These are phyloP conservation scores for Boloria euphrosyne DNA, from an alignment of 2,888 invertebrate genomes.

Conservation along the genomic window DNA sequence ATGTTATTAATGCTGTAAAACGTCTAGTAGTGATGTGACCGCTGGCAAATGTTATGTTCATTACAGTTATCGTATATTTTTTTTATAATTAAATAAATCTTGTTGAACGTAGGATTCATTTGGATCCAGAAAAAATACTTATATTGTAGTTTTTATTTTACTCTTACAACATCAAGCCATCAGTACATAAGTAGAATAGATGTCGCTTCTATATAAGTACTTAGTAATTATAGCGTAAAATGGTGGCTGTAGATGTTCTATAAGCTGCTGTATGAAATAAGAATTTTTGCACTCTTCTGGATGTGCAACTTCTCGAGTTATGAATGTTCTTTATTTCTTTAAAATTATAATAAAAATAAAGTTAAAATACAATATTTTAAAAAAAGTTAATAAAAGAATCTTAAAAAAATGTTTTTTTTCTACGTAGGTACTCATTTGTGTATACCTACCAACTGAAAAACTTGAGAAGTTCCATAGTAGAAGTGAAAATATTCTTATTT, in stretches of 20 bases:
- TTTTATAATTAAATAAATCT: neutral
- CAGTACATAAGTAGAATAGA: constrained; percentile 27
- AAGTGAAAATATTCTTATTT: constrained; percentile 3
- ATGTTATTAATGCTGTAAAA: neutral
- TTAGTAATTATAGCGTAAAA: constrained; percentile 19
- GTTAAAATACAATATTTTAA: too few relatives aligned
- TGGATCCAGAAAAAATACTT: neutral
- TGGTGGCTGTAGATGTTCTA: constrained; percentile 20
- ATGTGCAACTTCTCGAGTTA: neutral
- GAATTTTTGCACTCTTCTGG: neutral
- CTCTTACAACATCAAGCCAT: constrained; percentile 18
- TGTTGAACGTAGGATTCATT: constrained; percentile 11
- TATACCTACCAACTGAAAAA: neutral
- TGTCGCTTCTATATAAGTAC: constrained; percentile 19
- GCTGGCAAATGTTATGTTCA: neutral
- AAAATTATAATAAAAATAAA: too few relatives aligned
- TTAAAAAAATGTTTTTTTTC: too few relatives aligned
- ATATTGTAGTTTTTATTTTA: constrained; percentile 10
- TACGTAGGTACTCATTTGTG: too few relatives aligned
- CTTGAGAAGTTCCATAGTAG: neutral
- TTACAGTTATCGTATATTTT: neutral
- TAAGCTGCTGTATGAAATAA: neutral
- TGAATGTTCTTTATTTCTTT: too few relatives aligned
- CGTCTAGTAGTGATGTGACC: constrained; percentile 1
- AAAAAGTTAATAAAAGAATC: too few relatives aligned